Base-by-base conservation (phyloP, 2,113 vertebrate genomes). In the Microtus oregoni region DNA sequence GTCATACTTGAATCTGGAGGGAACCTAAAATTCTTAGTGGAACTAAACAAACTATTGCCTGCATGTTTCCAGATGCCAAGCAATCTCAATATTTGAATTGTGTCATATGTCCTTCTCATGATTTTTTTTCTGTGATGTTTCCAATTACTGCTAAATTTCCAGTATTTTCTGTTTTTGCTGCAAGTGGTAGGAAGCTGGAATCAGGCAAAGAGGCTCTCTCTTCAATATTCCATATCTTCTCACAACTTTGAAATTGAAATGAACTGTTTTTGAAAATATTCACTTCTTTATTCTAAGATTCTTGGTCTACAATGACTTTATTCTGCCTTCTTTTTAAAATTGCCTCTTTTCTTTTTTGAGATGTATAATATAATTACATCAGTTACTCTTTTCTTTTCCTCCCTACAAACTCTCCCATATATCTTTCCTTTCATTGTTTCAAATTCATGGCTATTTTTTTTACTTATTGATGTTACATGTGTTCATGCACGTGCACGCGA, bases 21-120 rank as follows among this genome's bases (percentile, higher is more conserved):
- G 79, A 67, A 73, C 35, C 14, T 72, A 63, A 93, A 86, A 86
- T 50, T 77, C 38, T 86, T 24, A 38, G 32, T 83, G 58, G 91
- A 47, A 14, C 6, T 75, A 70, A 32, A 28, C 61, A 70, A 75
- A 76, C 19, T 58, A 47, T 70, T 78, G 68, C 65, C 88, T 65
- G 35, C 55, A 26, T 75, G 50, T 75, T 89, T 94, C 70, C 73
- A 73, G 58, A 82, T 58, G 41, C 17, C 90, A 97, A 38, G 11
- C 24, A 0, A 67, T 93, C 41, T 92, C 65, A 79, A 73, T 89
- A 90, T 88, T 67, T 96, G 38, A 96, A 72, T 20, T 90, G 52
- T 30, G 32, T 73, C 12, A 26, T 68, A 17, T 86, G 20, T 22
- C 86, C 14, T 89, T 93, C 70, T 8, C 30, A 55, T 47, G 76